Evolutionary conservation across 1,140 invertebrate species (phyloP), one percentile per base, ranked within the genome.

Genomic region (Pseudomyrmex concolor): DNA sequence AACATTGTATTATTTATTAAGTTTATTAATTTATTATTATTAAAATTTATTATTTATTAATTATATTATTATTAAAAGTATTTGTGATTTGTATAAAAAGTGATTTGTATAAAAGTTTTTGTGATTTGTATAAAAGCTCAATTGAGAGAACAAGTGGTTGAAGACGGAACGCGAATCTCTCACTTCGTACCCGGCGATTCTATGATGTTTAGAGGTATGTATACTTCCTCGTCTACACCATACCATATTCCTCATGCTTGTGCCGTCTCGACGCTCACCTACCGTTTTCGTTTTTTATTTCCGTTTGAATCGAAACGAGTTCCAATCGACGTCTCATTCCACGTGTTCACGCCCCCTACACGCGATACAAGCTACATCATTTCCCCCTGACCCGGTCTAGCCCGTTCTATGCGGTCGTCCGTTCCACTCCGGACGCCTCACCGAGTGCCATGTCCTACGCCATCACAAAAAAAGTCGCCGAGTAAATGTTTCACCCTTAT

Each of bases 381-480:
- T 84, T 87, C 83, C 86, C 84, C 84, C 82, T 71, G 74, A 72
- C 63, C 63, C 45, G 67, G 73, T 89, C 87, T 89, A 87, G 83
- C 73, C 66, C 67, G 85, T 89, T 87, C 78, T 89, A 84, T 83
- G 63, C 78, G 63, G 34, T 66, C 34, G 66, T 78, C 63, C 54
- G 62, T 68, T 83, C 73, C 62, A 77, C 50, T 66, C 25, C 62
- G 74, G 17, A 43, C 50, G 19, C 43, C 17, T 22, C 34, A 7
- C 34, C 34, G 5, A 34, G 34, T 34, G 34, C 34, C 34, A 34
- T 34, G 34, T 78, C 57, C 57, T 51, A 60, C 13, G 17, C 54
- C 3, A 57, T 67, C 67, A 48, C 19, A 15, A 34, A 34, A 34
- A 34, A 34, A 55, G n/a, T 5, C 25, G 73, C 8, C 17, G 74